A percentile compares a stretch with the other conserved stretches of the same genome.
phyloP scores from a whole-genome alignment of 2,888 invertebrate species.

The Drosophila macrospina region DNA sequence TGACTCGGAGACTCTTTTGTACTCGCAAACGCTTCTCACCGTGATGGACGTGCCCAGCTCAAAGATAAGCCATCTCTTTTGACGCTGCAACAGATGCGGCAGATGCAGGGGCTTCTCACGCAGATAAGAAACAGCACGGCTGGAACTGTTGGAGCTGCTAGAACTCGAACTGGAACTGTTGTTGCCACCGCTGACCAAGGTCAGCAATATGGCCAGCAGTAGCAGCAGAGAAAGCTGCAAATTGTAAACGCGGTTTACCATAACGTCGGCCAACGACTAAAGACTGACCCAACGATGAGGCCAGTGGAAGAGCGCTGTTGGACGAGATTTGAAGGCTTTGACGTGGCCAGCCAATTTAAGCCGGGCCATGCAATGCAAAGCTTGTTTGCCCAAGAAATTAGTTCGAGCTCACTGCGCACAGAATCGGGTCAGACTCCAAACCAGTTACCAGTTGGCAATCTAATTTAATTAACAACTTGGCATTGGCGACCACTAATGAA shows the following conservation, averaged over 20 bases:
- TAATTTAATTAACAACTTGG: slow-evolving; percentile 75
- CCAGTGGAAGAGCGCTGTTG: slow-evolving; percentile 6
- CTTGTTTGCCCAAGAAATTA: slow-evolving; percentile 60
- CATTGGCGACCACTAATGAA: slow-evolving; percentile 26
- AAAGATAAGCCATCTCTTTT: slow-evolving; percentile 80
- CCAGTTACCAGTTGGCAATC: slow-evolving; percentile 39
- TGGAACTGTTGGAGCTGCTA: slow-evolving; percentile 24
- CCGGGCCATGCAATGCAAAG: too few relatives aligned
- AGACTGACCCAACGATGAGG: neutral
- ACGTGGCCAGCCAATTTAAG: slow-evolving; percentile 60
- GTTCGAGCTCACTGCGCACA: slow-evolving; percentile 6
- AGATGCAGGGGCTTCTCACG: slow-evolving; percentile 38
- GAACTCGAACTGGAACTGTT: slow-evolving; percentile 18
- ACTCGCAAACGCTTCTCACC: slow-evolving; percentile 56
- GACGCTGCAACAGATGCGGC: slow-evolving; percentile 60
- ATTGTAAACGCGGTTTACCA: slow-evolving; percentile 37
- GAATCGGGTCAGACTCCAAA: slow-evolving; percentile 47
- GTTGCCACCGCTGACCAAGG: slow-evolving; percentile 13
- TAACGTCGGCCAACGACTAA: slow-evolving; percentile 50
- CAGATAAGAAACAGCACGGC: slow-evolving; percentile 50
- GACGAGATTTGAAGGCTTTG: slow-evolving; percentile 9
- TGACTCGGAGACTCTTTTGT: slow-evolving; percentile 22
- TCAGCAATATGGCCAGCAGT: slow-evolving; percentile 17
- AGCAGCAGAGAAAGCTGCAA: slow-evolving; percentile 16
- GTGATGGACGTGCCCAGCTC: slow-evolving; percentile 75